These are phyloP conservation scores for Myotis myotis DNA, from an alignment of 2,797 vertebrate genomes.

Conservation along the genomic window DNA sequence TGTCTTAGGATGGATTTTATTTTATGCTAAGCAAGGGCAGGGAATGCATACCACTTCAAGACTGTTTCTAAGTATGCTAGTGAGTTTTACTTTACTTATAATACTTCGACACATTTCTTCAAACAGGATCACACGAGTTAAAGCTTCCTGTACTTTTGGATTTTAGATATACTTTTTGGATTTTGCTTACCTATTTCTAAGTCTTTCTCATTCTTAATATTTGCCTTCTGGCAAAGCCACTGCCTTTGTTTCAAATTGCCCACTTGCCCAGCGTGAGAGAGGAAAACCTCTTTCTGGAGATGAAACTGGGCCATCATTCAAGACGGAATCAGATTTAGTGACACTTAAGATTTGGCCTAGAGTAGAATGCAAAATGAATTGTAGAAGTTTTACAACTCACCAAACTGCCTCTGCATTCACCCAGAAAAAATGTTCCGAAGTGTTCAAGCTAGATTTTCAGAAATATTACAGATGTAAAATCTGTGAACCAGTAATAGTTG, in stretches of 20 bases:
- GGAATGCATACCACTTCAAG: background rate
- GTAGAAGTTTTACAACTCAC: slow-evolving; percentile 47
- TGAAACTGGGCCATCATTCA: slow-evolving; percentile 40
- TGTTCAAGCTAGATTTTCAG: slow-evolving; percentile 36
- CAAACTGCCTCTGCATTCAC: slow-evolving; percentile 48
- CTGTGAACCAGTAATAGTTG: slow-evolving; percentile 51
- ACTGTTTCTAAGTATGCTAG: background rate
- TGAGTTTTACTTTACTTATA: slow-evolving; percentile 37
- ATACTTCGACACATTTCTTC: slow-evolving; percentile 28
- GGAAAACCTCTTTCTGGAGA: slow-evolving; percentile 45
- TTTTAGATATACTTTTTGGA: background rate
- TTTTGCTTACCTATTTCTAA: slow-evolving; percentile 3
- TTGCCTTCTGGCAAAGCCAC: background rate
- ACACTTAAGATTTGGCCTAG: slow-evolving; percentile 41
- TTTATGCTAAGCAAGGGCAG: slow-evolving; percentile 7
- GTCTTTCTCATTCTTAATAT: slow-evolving; percentile 1
- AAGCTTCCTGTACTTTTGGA: background rate
- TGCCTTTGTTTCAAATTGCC: slow-evolving; percentile 18
- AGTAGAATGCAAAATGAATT: slow-evolving; percentile 62
- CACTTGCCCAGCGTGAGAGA: background rate
- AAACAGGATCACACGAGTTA: background rate
- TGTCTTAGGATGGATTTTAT: slow-evolving; percentile 5
- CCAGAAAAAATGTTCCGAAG: slow-evolving; percentile 4
- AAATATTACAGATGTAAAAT: slow-evolving; percentile 66
- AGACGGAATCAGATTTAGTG: slow-evolving; percentile 60